These are phyloP conservation scores for Perodicticus potto DNA, from an alignment of 2,797 vertebrate genomes.

Conservation along the genomic window DNA sequence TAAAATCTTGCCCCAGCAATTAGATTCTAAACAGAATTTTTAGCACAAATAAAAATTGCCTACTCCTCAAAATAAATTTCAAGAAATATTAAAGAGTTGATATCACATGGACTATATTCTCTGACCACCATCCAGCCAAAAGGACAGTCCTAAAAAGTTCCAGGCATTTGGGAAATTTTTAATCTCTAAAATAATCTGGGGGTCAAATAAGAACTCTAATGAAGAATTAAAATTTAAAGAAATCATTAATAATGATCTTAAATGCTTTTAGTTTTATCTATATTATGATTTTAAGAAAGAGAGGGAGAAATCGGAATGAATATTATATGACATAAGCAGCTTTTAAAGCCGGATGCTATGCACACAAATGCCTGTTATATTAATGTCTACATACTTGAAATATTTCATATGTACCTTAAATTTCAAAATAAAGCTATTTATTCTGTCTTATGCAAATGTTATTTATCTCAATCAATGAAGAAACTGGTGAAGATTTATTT, in stretches of 20 bases:
- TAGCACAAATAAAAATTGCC: conserved; percentile 29
- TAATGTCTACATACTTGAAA: neutral
- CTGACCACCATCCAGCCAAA: neutral
- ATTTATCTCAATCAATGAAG: neutral
- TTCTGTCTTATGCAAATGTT: neutral
- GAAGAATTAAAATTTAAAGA: conserved; percentile 53
- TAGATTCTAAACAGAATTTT: conserved; percentile 31
- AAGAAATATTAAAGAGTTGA: neutral
- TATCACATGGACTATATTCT: neutral
- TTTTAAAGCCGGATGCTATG: conserved; percentile 21
- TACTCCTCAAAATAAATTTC: conserved; percentile 7
- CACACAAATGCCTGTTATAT: neutral
- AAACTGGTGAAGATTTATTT: neutral
- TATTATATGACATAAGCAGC: neutral
- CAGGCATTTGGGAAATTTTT: conserved; percentile 8
- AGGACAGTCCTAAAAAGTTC: neutral
- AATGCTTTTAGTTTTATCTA: neutral
- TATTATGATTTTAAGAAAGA: conserved; percentile 4
- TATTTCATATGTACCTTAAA: conserved; percentile 15
- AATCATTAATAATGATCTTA: neutral
- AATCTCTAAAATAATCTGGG: conserved; percentile 42
- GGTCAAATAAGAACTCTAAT: neutral
- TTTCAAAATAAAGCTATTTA: conserved; percentile 47
- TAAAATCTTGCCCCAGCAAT: neutral
- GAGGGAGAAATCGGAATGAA: neutral